phyloP scores from a whole-genome alignment of 2,888 invertebrate genomes.

The Caenorhabditis plicata region DNA sequence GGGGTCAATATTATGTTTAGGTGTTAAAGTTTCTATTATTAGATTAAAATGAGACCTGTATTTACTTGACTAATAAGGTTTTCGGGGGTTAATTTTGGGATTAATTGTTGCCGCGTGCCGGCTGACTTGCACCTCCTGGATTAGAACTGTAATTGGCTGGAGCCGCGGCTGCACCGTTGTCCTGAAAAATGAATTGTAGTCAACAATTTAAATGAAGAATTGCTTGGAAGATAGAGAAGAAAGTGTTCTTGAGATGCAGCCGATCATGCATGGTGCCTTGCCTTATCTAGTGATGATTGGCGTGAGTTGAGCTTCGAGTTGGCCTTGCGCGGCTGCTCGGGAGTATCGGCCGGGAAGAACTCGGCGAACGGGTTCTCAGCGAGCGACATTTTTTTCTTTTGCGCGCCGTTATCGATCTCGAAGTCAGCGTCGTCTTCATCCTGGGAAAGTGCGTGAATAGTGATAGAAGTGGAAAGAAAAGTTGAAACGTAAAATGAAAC shows the following conservation, averaged over 20 bases:
- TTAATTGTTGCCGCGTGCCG: no score
- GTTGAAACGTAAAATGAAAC: no score
- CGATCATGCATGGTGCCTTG: no score
- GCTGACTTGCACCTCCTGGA: conserved; percentile 22
- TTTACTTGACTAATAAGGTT: conserved; percentile 4
- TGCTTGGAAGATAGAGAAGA: neutral
- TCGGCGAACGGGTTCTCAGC: conserved; percentile 53
- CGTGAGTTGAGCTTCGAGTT: conserved; percentile 21
- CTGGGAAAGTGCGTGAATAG: conserved; percentile 13
- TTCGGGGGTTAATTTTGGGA: no score
- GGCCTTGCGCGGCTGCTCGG: conserved; percentile 15
- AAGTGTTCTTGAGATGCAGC: no score
- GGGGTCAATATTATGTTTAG: no score
- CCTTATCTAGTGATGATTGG: conserved; percentile 29
- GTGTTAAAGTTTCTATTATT: conserved; percentile 7
- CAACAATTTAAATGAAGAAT: neutral
- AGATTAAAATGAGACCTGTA: conserved; percentile 6
- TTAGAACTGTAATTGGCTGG: conserved; percentile 35
- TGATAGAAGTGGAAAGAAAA: conserved; percentile 6
- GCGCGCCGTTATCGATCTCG: conserved; percentile 21
- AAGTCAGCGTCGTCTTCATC: conserved; percentile 28
- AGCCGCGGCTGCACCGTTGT: conserved; percentile 16
- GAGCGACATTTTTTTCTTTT: conserved; percentile 36
- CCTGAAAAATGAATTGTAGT: conserved; percentile 21
- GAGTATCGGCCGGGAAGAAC: conserved; percentile 37